Base-by-base conservation (phyloP, 2,113 vertebrate species). In the Canis aureus region DNA sequence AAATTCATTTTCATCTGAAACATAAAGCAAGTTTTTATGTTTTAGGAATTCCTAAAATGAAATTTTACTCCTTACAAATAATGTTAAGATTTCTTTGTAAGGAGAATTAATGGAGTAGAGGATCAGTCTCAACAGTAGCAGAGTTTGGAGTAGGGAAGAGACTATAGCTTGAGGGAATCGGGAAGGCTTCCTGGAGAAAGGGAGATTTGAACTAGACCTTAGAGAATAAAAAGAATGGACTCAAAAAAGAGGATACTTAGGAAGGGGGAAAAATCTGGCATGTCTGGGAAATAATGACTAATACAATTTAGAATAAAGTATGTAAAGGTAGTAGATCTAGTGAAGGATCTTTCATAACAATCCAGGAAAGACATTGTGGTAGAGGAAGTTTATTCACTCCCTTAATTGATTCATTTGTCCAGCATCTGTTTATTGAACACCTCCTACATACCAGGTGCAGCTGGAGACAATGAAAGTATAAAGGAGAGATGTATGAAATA, bases 161-260 rank as follows among this genome's bases (percentile, higher is more conserved):
- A 59, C 15, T 0, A n/a, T 22, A 53, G 32, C 11, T 57, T 57
- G 69, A 90, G 38, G n/a, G 1, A 43, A 22, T 60, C 27, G 1
- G 29, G 19, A 92, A 93, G 64, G 0, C 53, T 95, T 91, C 49
- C 25, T 76, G 12, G 35, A 94, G 59, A 67, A 96, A 96, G 73
- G 23, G 53, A 74, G 32, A 62, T 94, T 90, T 89, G 62, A 93
- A 57, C 13, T 92, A 60, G 13, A n/a, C 16, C 17, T 91, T 94
- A 49, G 74, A 82, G 29, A 82, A 53, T 62, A 71, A 69, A 96
- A 97, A 74, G 20, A 92, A 73, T 57, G 9, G 35, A 84, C 1
- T 76, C 19, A 83, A 69, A n/a, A 20, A 27, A 29, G 23, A 92
- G 35, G 29, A 71, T 49, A 59, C 80, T 91, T 51, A 89, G 29